Evolutionary conservation across 2,888 invertebrate genomes (phyloP), one percentile per base, ranked within the genome.

Genomic region (Parnassius apollo): DNA sequence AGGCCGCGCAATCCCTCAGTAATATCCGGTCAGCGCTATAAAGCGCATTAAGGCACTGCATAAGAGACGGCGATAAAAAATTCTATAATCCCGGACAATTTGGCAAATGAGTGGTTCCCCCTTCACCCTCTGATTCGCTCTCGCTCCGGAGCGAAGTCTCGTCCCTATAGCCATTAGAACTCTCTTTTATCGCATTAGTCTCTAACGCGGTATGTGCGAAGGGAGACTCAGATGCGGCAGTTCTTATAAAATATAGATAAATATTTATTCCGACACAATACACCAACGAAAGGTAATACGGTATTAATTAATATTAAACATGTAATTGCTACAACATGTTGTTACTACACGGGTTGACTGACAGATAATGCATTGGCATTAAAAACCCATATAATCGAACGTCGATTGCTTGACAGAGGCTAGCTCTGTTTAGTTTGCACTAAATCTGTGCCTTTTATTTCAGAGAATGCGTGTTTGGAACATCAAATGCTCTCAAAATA

Each of bases 141-240:
- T 59, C 64, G 45, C 67, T 57, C 54, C 62, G 25, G 56, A 58
- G 65, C 59, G 65, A 57, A 62, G 42, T 57, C 45, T 57, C 61
- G 61, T 64, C 55, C 65, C 71, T 70, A 71, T 70, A 62, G 71
- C 74, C 74, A 76, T 82, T 82, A 83, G 75, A 74, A 72, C 76
- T 77, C 75, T 76, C 77, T 79, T 78, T 83, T 83, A 83, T 83
- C 79, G 76, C 80, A 82, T 86, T 82, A 83, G 77, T 71, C 74
- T 63, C 25, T 54, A 52, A n/a, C 50, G 22, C 42, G 2, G 2
- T 79, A 80, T 72, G 69, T 73, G 46, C 22, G 76, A 78, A 78
- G 35, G 58, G 59, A 48, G 54, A 67, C 54, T 9, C 13, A 2
- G 49, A 49, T 49, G 18, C 49, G 49, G 49, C 12, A 49, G 7